A percentile compares a stretch with the other conserved stretches of the same genome.
Conservation (phyloP, 2,113 vertebrate genomes). For the Anhinga anhinga region DNA sequence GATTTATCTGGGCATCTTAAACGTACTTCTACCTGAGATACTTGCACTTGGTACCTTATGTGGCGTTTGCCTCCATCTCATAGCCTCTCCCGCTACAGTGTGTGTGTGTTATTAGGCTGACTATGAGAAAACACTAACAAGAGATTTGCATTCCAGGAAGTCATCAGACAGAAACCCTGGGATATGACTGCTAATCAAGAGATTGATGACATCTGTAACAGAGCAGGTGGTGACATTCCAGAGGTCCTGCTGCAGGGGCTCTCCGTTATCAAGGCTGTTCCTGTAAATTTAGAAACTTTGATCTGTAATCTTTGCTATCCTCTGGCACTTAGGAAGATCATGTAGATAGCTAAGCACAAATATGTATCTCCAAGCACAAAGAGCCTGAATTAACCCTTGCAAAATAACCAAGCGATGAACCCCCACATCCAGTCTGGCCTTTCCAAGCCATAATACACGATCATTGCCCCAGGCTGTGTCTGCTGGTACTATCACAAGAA, state of each 20-base stretch:
- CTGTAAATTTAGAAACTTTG: background rate
- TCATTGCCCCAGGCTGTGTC: background rate
- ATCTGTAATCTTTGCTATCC: background rate
- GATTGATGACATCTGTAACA: background rate
- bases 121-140: background rate
- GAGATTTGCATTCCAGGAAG: background rate
- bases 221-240: background rate
- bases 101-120: background rate
- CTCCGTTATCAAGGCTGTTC: background rate
- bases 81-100: background rate
- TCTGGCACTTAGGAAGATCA: background rate
- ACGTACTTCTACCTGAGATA: background rate
- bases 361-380: background rate
- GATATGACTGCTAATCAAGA: background rate
- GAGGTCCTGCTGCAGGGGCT: background rate
- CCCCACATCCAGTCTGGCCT: background rate
- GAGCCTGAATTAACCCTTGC: background rate
- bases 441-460: too few relatives aligned
- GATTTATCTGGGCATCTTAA: background rate
- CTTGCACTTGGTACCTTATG: accelerated
- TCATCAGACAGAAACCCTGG: background rate
- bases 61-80: background rate
- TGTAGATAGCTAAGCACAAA: background rate
- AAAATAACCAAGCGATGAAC: background rate
- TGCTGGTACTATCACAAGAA: background rate